A percentile compares a stretch with the other conserved stretches of the same genome.
phyloP scores from a whole-genome alignment of 2,797 vertebrate genomes.

The Amblyopsis hoosieri region DNA sequence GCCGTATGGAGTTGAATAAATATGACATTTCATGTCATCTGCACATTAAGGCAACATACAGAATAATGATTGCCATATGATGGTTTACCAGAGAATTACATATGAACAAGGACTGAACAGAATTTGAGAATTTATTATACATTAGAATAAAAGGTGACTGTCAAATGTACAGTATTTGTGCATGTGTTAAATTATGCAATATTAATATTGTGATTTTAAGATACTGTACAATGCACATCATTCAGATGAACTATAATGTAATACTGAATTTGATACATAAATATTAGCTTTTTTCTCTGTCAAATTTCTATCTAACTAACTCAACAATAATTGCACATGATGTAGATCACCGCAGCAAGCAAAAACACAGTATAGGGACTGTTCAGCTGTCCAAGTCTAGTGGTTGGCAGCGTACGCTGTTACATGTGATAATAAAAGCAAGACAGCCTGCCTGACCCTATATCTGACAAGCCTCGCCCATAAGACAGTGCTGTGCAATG shows the following conservation, averaged over 20 bases:
- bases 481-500: slow-evolving; percentile 62
- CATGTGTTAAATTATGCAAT: neutral
- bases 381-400: slow-evolving; percentile 40
- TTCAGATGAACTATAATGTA: neutral
- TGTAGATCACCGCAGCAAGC: neutral
- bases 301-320: slow-evolving; percentile 2
- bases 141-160: neutral
- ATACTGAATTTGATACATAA: neutral
- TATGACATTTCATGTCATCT: neutral
- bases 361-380: slow-evolving; percentile 39
- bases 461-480: slow-evolving; percentile 64
- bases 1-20: slow-evolving; percentile 14
- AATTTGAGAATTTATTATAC: slow-evolving; percentile 6
- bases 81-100: slow-evolving; percentile 47
- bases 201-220: too few relatives aligned
- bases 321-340: neutral
- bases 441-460: slow-evolving; percentile 61
- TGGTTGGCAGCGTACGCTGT: slow-evolving; percentile 27
- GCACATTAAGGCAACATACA: too few relatives aligned
- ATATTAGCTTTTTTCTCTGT: neutral
- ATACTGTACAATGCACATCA: too few relatives aligned
- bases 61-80: slow-evolving; percentile 51
- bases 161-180: neutral
- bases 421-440: slow-evolving; percentile 53
- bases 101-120: too few relatives aligned